A percentile compares a stretch with the other conserved stretches of the same genome.
These are phyloP conservation scores for Acinonyx jubatus DNA, from an alignment of 2,113 vertebrate genomes.

Conservation along the genomic window DNA sequence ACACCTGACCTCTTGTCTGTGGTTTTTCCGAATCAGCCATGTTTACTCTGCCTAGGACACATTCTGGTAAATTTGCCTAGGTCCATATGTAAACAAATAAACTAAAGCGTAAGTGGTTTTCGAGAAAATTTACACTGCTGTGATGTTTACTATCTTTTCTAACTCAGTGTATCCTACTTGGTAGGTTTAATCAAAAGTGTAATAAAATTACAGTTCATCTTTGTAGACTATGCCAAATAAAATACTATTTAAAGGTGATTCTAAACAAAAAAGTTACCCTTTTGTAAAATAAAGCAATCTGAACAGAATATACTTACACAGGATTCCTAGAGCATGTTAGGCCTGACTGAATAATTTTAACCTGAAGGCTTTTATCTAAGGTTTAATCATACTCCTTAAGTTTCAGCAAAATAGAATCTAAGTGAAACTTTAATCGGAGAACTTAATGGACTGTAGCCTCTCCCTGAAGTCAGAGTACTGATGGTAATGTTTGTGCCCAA, in stretches of 20 bases:
- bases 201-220: background rate
- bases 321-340: background rate
- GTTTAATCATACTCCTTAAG: background rate
- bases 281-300: background rate
- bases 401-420: constrained; percentile 7
- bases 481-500: background rate
- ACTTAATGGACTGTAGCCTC: background rate
- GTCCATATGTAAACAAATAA: background rate
- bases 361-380: background rate
- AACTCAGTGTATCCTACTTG: background rate
- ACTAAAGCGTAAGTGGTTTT: background rate
- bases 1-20: background rate
- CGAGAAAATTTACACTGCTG: background rate
- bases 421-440: constrained; percentile 11
- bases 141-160: background rate
- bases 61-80: background rate
- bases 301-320: background rate
- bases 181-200: background rate
- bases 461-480: background rate
- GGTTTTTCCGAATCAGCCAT: background rate
- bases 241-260: constrained; percentile 11
- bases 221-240: background rate
- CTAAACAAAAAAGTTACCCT: constrained; percentile 36
- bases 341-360: constrained; percentile 2
- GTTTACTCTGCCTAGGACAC: background rate